These are phyloP conservation scores for Phlogophora meticulosa DNA, from an alignment of 2,888 invertebrate genomes.

Conservation along the genomic window DNA sequence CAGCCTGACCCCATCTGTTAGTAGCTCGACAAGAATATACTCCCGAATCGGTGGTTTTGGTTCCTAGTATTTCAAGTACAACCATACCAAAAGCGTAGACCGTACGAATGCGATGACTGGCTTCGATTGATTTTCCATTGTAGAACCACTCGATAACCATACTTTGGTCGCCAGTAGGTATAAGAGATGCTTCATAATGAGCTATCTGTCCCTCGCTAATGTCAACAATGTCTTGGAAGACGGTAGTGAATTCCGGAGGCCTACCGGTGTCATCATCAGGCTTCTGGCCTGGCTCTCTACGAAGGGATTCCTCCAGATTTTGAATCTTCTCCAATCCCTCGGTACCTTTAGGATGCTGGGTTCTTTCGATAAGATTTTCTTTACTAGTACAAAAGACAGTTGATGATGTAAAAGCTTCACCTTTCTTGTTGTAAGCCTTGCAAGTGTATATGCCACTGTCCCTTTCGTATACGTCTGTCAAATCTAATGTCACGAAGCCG, in stretches of 20 bases:
- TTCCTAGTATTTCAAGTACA: conserved; percentile 98
- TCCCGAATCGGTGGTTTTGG: conserved; percentile 98
- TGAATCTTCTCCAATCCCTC: conserved; percentile 98
- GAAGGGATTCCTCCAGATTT: conserved; percentile 96
- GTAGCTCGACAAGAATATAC: conserved; percentile 97
- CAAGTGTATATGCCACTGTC: conserved; percentile 98
- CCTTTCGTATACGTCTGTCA: conserved; percentile 97
- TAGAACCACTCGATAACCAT: conserved; percentile 99
- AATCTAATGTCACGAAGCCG: conserved; percentile 98
- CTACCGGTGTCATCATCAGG: conserved; percentile 95
- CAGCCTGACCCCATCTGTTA: conserved; percentile 97
- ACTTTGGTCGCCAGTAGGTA: conserved; percentile 98
- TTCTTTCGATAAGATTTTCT: conserved; percentile 95
- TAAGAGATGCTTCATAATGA: conserved; percentile 98
- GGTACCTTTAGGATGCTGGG: conserved; percentile 98
- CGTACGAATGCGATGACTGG: conserved; percentile 97
- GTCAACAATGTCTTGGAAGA: conserved; percentile 95
- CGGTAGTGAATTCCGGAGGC: conserved; percentile 96
- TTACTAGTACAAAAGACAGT: conserved; percentile 96
- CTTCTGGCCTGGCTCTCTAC: conserved; percentile 93
- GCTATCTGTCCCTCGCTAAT: conserved; percentile 98
- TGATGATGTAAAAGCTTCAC: conserved; percentile 98
- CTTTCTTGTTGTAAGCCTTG: conserved; percentile 96
- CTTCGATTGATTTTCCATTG: conserved; percentile 96
- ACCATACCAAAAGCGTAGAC: conserved; percentile 99